Conservation (phyloP, 2,888 invertebrate species). For the Erebia ligea region DNA sequence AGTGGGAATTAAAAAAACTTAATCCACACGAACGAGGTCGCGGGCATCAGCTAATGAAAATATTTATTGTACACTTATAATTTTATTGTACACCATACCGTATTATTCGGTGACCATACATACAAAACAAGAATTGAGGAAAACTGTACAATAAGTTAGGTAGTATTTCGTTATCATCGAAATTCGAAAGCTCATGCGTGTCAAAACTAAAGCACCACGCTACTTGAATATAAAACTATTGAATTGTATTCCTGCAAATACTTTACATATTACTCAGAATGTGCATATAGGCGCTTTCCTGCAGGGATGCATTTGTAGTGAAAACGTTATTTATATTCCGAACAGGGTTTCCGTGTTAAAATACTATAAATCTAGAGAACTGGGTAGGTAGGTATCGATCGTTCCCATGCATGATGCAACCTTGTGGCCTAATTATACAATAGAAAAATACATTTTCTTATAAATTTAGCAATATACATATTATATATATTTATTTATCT, state of each 20-base stretch:
- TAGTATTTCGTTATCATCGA: not conserved
- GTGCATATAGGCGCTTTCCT: constrained; percentile 13
- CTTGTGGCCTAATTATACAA: not conserved
- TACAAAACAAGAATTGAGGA: too few relatives aligned
- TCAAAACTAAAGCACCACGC: constrained; percentile 33
- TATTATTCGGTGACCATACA: too few relatives aligned
- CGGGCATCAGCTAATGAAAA: too few relatives aligned
- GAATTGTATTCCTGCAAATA: constrained; percentile 28
- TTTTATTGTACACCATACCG: too few relatives aligned
- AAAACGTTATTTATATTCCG: constrained; percentile 18
- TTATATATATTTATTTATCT: too few relatives aligned
- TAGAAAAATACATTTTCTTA: too few relatives aligned
- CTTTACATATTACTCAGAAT: constrained; percentile 32
- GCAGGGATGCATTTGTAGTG: not conserved
- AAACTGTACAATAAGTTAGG: too few relatives aligned
- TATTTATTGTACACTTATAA: too few relatives aligned
- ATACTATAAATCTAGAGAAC: constrained; percentile 3
- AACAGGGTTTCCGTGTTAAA: not conserved
- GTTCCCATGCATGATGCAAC: constrained; percentile 6
- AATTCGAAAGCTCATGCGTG: constrained; percentile 8
- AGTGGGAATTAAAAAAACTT: too few relatives aligned
- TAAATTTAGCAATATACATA: too few relatives aligned
- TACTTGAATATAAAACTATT: constrained; percentile 23
- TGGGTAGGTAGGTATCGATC: constrained; percentile 3
- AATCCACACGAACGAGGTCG: too few relatives aligned